phyloP scores from a whole-genome alignment of 2,797 vertebrate genomes.

The Tenualosa thibaudeaui region DNA sequence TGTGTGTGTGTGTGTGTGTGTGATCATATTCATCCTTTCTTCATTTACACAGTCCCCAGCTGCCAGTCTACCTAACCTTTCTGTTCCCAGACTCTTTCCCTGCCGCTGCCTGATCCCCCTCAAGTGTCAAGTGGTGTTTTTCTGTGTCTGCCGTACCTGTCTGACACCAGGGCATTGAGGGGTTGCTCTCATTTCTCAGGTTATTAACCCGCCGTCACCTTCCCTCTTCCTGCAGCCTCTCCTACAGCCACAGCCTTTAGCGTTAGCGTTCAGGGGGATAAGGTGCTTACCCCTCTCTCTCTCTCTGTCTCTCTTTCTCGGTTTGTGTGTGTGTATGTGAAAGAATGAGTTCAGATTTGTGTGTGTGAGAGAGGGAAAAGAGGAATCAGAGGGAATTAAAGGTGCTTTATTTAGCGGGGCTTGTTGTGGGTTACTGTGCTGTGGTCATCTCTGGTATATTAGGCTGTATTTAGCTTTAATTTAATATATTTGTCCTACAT shows the following conservation, averaged over 20 bases:
- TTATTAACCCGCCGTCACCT: slow-evolving; percentile 45
- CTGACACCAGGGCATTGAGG: slow-evolving; percentile 39
- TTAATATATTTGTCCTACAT: no score
- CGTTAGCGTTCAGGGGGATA: no score
- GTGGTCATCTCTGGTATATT: no score
- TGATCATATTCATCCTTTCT: background rate
- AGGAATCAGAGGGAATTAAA: no score
- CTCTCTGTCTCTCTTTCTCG: no score
- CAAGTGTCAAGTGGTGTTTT: background rate
- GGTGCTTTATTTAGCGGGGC: no score
- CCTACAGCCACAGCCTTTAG: background rate
- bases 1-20: background rate
- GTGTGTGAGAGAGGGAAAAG: no score
- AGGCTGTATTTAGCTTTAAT: no score
- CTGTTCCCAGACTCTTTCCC: slow-evolving; percentile 22
- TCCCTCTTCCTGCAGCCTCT: background rate
- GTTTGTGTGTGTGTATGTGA: no score
- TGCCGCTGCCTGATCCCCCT: slow-evolving; percentile 23
- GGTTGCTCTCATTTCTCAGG: slow-evolving; percentile 42
- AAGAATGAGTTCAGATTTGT: no score
- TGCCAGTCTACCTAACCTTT: slow-evolving; percentile 1
- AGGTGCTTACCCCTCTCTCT: no score
- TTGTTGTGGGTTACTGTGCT: no score
- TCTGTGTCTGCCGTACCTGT: background rate
- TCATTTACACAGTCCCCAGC: background rate